Percentiles rank a stretch among this genome's conserved stretches.
Evolutionary conservation across 2,797 vertebrate genomes (phyloP).

Genomic region (Acrossocheilus fasciatus): DNA sequence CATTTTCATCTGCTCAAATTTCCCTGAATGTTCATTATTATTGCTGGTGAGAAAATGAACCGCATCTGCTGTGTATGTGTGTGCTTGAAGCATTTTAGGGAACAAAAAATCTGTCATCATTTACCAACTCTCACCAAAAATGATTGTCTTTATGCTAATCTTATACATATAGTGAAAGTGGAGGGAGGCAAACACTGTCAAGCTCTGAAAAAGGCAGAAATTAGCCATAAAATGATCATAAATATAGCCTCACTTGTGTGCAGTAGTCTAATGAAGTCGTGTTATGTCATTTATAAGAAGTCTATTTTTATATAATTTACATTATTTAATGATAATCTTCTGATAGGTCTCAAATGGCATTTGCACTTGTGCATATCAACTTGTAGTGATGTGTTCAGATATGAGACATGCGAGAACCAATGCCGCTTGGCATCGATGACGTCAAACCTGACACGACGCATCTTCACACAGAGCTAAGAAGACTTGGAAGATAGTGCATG

Average conservation of each 20-base stretch:
- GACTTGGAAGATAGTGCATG: not conserved
- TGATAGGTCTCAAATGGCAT: not conserved
- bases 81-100: not conserved
- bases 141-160: not conserved
- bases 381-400: not conserved
- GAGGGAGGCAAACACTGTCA: not conserved
- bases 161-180: not conserved
- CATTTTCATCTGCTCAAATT: not conserved
- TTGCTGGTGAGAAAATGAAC: slow-evolving; percentile 35
- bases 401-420: not conserved
- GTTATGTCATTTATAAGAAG: not conserved
- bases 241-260: not conserved
- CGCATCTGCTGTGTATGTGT: not conserved
- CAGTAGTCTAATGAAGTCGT: not conserved
- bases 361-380: not conserved
- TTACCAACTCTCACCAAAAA: slow-evolving; percentile 2
- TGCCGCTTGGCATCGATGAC: slow-evolving; percentile 50
- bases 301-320: not conserved
- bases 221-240: not conserved
- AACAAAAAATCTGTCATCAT: not conserved
- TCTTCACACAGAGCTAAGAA: not conserved
- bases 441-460: not conserved
- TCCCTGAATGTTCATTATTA: slow-evolving; percentile 32
- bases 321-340: not conserved
- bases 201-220: not conserved